These are phyloP conservation scores for Eulithis prunata DNA, from an alignment of 2,888 invertebrate genomes.

Conservation along the genomic window DNA sequence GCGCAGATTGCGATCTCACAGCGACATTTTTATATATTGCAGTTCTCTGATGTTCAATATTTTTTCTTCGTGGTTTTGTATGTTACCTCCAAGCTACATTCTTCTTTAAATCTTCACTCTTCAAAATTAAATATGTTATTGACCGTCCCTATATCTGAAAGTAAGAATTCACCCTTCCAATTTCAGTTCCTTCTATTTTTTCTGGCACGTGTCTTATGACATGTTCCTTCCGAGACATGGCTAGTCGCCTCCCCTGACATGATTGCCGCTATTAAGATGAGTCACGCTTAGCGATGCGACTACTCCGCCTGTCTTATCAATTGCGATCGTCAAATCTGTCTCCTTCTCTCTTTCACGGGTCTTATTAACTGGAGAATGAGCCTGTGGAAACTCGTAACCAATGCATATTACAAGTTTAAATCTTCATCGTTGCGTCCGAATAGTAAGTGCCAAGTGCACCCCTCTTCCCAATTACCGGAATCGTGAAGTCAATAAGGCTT, in stretches of 20 bases:
- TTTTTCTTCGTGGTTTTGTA: too few relatives aligned
- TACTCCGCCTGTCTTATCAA: slow-evolving; percentile 72
- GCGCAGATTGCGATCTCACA: not conserved
- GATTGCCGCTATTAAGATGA: slow-evolving; percentile 82
- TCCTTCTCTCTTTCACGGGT: slow-evolving; percentile 46
- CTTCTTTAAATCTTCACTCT: too few relatives aligned
- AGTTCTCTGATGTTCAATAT: too few relatives aligned
- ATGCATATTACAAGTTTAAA: not conserved
- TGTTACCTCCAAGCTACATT: too few relatives aligned
- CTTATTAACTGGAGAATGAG: not conserved
- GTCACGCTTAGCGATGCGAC: slow-evolving; percentile 79
- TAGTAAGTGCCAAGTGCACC: not conserved
- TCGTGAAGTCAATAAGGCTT: not conserved
- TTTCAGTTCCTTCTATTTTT: slow-evolving; percentile 38
- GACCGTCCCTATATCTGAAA: too few relatives aligned
- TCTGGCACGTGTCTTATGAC: slow-evolving; percentile 58
- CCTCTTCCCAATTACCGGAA: not conserved
- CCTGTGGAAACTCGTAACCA: not conserved
- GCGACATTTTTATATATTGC: too few relatives aligned
- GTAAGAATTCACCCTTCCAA: not conserved
- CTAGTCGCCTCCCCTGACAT: slow-evolving; percentile 63
- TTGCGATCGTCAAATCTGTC: slow-evolving; percentile 59
- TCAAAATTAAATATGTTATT: too few relatives aligned
- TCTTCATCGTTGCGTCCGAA: not conserved
- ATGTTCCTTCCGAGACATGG: slow-evolving; percentile 56